A percentile compares a stretch with the other conserved stretches of the same genome.
phyloP scores from a whole-genome alignment of 2,797 vertebrate species.

The Girardinus metallicus region DNA sequence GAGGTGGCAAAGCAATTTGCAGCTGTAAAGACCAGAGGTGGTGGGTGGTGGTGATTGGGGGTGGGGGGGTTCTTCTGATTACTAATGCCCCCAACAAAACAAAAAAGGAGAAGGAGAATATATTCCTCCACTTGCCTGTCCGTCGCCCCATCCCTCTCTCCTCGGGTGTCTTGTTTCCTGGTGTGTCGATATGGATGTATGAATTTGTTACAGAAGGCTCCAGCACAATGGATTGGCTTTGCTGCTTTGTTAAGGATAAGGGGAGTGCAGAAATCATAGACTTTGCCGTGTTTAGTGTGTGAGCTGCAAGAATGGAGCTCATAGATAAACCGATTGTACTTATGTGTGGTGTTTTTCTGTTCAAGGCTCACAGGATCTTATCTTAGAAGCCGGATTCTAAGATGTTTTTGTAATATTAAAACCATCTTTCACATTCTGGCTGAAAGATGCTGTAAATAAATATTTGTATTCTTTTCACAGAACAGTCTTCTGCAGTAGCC shows the following conservation, averaged over 20 bases:
- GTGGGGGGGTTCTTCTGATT: constrained; percentile 55
- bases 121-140: constrained; percentile 59
- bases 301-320: constrained; percentile 60
- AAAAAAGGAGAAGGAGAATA: constrained; percentile 56
- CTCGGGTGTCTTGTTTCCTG: constrained; percentile 66
- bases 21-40: constrained; percentile 73
- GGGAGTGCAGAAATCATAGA: constrained; percentile 66
- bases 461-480: constrained; percentile 54
- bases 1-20: constrained; percentile 84
- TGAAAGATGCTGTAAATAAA: constrained; percentile 73
- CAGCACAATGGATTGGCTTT: constrained; percentile 75
- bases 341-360: constrained; percentile 52
- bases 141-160: constrained; percentile 64
- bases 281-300: constrained; percentile 65
- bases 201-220: constrained; percentile 77
- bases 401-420: constrained; percentile 76
- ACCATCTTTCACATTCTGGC: constrained; percentile 71
- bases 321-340: constrained; percentile 66
- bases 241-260: constrained; percentile 77
- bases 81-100: constrained; percentile 68
- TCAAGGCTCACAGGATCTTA: constrained; percentile 60
- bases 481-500: constrained; percentile 3
- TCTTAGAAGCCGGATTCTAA: constrained; percentile 60
- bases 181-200: constrained; percentile 76
- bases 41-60: constrained; percentile 6